phyloP scores from a whole-genome alignment of 1,140 invertebrate genomes.

The Probaryconus sp. region DNA sequence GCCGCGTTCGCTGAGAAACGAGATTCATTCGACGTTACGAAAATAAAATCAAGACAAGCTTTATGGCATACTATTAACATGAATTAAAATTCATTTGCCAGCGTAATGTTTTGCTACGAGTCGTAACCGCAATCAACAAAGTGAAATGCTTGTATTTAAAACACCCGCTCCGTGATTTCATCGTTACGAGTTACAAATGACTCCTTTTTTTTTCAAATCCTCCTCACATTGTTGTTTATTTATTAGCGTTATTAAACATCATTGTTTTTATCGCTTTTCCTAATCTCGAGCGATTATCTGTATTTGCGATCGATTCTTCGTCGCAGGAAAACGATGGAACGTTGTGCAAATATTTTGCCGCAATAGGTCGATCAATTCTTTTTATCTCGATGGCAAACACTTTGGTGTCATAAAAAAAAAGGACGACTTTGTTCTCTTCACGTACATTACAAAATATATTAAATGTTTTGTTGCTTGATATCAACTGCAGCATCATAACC shows the following conservation, averaged over 20 bases:
- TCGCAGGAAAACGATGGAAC: too few relatives aligned
- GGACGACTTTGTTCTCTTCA: too few relatives aligned
- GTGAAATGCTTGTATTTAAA: constrained; percentile 53
- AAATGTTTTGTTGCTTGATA: too few relatives aligned
- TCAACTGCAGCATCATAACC: too few relatives aligned
- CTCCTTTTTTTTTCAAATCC: constrained; percentile 30
- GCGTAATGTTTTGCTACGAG: constrained; percentile 40
- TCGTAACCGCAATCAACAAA: constrained; percentile 50
- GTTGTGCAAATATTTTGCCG: too few relatives aligned
- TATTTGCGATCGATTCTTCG: background rate
- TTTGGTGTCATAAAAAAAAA: too few relatives aligned
- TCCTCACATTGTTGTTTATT: constrained; percentile 32
- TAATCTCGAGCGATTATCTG: background rate
- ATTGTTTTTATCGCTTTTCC: constrained; percentile 16
- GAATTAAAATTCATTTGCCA: constrained; percentile 55
- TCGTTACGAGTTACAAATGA: constrained; percentile 34
- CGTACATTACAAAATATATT: too few relatives aligned
- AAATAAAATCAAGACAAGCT: constrained; percentile 53
- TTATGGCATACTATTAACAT: constrained; percentile 53
- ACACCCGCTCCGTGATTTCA: constrained; percentile 29
- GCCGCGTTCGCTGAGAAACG: constrained; percentile 41
- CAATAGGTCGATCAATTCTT: too few relatives aligned
- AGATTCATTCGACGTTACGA: constrained; percentile 47
- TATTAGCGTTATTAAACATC: constrained; percentile 38
- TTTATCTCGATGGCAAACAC: too few relatives aligned